Base-by-base conservation (phyloP, 2,888 invertebrate species). In the Odontomyia ornata region DNA sequence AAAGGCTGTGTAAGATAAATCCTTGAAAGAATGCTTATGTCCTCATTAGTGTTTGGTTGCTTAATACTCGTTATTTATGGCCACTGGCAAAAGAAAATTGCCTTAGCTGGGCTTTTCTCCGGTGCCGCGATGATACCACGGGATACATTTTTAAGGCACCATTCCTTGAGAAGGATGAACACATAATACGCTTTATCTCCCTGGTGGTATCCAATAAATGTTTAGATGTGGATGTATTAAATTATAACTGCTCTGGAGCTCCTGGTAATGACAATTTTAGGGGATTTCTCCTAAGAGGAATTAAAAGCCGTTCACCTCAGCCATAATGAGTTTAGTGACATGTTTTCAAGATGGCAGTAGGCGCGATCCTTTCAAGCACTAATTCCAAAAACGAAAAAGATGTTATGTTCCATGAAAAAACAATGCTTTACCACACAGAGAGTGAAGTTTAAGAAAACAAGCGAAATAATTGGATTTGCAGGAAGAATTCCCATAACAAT, bases 41-140 rank as follows among this genome's bases (percentile, higher is more conserved):
- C 28, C 64, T 64, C 64, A 64, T 64, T 64, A 64, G 64, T 64
- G 64, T 28, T 30, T 27, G 13, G 30, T n/a, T 23, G 64, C 64
- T 64, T 64, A 64, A 64, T 64, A 64, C 64, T 64, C 30, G 64
- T 64, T 11, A 64, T 64, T 64, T 64, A 64, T 64, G 27, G 64
- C 30, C 30, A 11, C 18, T 64, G 25, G 28, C 25, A 27, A 30
- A 64, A n/a, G 30, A 18, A 30, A 36, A 64, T 15, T 60, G 21
- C 11, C 25, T 60, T 21, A 0, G 23, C 11, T 60, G 18, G 30
- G 60, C 60, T 60, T 60, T 25, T 4, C n/a, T n/a, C n/a, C n/a
- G n/a, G n/a, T 13, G 7, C 13, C 5, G 52, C 13, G 52, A 15
- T 60, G 57, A 18, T 60, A 13, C 57, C 18, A 9, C 18, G n/a